Evolutionary conservation across 2,888 invertebrate species (phyloP), one percentile per base, ranked within the genome.

Genomic region (Agrochola macilenta): DNA sequence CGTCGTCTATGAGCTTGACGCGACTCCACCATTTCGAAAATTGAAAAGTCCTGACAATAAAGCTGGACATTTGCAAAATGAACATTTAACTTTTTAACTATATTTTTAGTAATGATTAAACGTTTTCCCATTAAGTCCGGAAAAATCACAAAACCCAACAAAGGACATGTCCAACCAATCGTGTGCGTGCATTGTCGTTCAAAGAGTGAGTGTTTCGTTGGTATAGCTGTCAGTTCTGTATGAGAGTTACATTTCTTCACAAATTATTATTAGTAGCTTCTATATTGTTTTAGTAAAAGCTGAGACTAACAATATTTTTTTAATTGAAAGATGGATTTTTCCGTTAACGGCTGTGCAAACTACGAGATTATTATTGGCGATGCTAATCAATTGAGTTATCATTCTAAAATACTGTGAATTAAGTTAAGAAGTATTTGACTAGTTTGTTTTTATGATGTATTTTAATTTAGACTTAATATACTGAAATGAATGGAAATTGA

Each of bases 381-480:
- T 88, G 88, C 84, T 86, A 88, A 87, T 86, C 81, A 76, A 81
- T 78, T n/a, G 79, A 70, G 78, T 60, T 70, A 39, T 61, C 46
- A 78, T 61, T 69, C 69, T 72, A 73, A 86, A 86, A 86, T 82
- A 86, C 74, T 86, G 74, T 43, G 82, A 70, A 73, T 68, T 66
- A 58, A n/a, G n/a, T 69, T 64, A 70, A 49, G 63, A 54, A 68
- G 65, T 70, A 76, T 74, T 82, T 78, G 83, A 83, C 83, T 83
- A 83, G 83, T 78, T 71, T 74, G 69, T 76, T 74, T 80, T 72
- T 58, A 78, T 72, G 66, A 74, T 82, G 74, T 75, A 78, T 77
- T 83, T 76, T 52, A 86, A 82, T 86, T 82, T 86, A 75, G 78
- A 63, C 74, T 75, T 66, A 86, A 69, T 69, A 63, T 69, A 80